Percentiles rank a stretch among this genome's conserved stretches.
phyloP scores from a whole-genome alignment of 92 coral and sea anemone species.

The Heliopora coerulea region DNA sequence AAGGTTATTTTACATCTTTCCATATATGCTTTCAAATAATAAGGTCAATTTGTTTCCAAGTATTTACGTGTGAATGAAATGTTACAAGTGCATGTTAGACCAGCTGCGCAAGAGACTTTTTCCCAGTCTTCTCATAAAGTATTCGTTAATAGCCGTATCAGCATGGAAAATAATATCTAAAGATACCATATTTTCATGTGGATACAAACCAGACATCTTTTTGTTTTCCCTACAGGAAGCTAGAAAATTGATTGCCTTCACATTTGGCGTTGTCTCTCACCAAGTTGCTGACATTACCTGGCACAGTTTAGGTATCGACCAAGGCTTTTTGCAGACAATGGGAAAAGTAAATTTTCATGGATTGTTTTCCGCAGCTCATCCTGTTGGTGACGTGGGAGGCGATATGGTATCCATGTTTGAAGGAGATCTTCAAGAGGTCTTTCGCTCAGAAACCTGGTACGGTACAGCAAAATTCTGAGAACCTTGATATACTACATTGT shows the following conservation, averaged over 20 bases:
- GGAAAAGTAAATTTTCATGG: constrained; percentile 91
- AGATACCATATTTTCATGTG: neutral
- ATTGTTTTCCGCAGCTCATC: constrained; percentile 86
- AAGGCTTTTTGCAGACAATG: constrained; percentile 90
- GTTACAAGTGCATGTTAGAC: too few species aligned
- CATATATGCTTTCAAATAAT: too few species aligned
- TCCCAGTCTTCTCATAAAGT: too few species aligned
- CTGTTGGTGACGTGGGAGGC: constrained; percentile 82
- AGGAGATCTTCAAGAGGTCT: constrained; percentile 69
- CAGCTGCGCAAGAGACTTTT: too few species aligned
- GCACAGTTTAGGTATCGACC: constrained; percentile 95
- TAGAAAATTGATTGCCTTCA: constrained; percentile 89
- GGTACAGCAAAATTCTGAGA: too few species aligned
- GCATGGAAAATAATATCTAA: too few species aligned
- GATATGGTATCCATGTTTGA: constrained; percentile 86
- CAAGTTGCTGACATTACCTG: constrained; percentile 97
- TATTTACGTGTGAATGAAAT: too few species aligned
- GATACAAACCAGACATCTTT: neutral
- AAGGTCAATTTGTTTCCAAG: too few species aligned
- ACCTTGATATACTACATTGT: too few species aligned
- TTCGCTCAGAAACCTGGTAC: constrained; percentile 65
- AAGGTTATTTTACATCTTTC: too few species aligned
- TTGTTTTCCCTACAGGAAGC: constrained; percentile 61
- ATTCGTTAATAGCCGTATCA: too few species aligned
- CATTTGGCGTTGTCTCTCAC: constrained; percentile 93